Base-by-base conservation (phyloP, 2,113 vertebrate species). In the Sylvia atricapilla region DNA sequence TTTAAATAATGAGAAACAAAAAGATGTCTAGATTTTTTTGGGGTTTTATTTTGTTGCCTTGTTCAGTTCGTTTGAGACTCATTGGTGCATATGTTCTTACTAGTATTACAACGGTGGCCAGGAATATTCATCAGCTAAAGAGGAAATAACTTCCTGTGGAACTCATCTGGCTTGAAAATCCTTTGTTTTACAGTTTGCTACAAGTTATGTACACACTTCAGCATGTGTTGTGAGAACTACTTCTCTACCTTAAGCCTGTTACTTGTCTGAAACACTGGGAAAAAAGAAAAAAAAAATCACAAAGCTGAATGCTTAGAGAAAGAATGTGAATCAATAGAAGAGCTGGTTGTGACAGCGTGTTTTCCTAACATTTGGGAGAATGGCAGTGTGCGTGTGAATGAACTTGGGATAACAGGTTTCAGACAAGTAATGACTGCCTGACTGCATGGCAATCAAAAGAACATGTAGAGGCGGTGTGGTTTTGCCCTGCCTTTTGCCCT, bases 291-390 rank as follows among this genome's bases (percentile, higher is more conserved):
- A 92, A 43, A 81, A 79, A 73, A 77, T 87, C 78, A 79, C 35
- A 73, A 82, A 95, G 78, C 83, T 49, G 67, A 91, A 96, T 87
- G 39, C 58, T 85, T 91, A 81, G 53, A 95, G 89, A 89, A 95
- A 88, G 59, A 69, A 53, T 9, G 41, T 43, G 89, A 94, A 97
- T 97, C 89, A 77, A 92, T 92, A 92, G 30, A 43, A 37, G 25
- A 60, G 59, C 73, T 59, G 81, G 52, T 84, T 85, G 63, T 80
- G 86, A 27, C 66, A 90, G n/a, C 74, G 84, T 3, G 1, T 87
- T 86, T 35, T 67, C 62, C 84, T 69, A 72, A 77, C 55, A 79
- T 76, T 81, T 72, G 75, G 55, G 67, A 92, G 94, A 93, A 68
- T 4, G 31, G 41, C 20, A 94, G 27, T 44, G 17, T 92, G 66